Evolutionary conservation across 2,888 invertebrate genomes (phyloP).

Genomic region (Escarpia spicata): DNA sequence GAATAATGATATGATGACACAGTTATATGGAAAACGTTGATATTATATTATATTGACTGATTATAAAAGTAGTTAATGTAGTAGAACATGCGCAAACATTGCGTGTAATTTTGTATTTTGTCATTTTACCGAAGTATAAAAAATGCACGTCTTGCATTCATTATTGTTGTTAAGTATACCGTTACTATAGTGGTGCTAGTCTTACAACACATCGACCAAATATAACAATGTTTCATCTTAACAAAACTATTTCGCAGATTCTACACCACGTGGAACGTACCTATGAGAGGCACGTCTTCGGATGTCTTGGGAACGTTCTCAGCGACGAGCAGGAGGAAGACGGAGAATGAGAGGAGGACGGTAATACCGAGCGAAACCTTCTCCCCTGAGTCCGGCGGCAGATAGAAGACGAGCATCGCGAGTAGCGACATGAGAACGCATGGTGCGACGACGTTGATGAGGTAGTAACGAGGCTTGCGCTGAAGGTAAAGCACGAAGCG

Average conservation of each 20-base stretch:
- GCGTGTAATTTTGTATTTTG: no score
- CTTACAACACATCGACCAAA: not conserved
- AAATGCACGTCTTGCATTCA: not conserved
- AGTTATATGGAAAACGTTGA: no score
- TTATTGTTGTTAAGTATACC: not conserved
- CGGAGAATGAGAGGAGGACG: conserved; percentile 54
- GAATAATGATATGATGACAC: no score
- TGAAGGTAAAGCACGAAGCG: conserved; percentile 45
- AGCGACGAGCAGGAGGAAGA: conserved; percentile 55
- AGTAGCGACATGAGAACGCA: conserved; percentile 54
- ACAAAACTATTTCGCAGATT: not conserved
- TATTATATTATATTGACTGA: no score
- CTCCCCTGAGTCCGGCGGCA: conserved; percentile 55
- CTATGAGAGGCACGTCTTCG: conserved; percentile 51
- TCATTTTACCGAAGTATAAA: no score
- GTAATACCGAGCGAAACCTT: conserved; percentile 57
- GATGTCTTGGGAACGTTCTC: conserved; percentile 54
- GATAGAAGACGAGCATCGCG: conserved; percentile 51
- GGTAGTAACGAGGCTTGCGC: conserved; percentile 48
- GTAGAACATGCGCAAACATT: no score
- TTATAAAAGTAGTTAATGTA: no score
- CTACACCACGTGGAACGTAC: conserved; percentile 38
- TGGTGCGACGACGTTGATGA: conserved; percentile 54
- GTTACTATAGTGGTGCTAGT: no score
- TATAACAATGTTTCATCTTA: not conserved